phyloP scores from a whole-genome alignment of 1,140 invertebrate genomes.

The Drosophila paulistorum region DNA sequence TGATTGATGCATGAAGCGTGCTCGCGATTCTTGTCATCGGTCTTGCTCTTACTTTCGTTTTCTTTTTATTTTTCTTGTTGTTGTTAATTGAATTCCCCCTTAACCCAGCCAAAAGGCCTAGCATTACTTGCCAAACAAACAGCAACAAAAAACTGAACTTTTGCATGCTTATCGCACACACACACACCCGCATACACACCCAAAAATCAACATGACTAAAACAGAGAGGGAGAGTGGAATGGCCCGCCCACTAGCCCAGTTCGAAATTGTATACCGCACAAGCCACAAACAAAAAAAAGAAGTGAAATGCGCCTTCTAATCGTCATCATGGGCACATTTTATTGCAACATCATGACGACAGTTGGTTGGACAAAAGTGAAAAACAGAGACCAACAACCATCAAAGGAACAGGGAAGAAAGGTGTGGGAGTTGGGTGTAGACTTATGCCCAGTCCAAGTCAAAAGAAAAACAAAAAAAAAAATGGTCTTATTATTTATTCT shows the following conservation, averaged over 20 bases:
- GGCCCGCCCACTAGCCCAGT: constrained; percentile 26
- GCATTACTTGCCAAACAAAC: constrained; percentile 4
- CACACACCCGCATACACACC: neutral
- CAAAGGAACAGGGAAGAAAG: neutral
- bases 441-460: no score
- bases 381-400: constrained; percentile 1
- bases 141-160: constrained; percentile 43
- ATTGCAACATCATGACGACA: constrained; percentile 70
- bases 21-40: constrained; percentile 38
- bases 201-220: neutral
- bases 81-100: constrained; percentile 71
- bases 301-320: constrained; percentile 61
- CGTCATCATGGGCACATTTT: constrained; percentile 68
- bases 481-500: no score
- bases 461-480: neutral
- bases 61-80: constrained; percentile 54
- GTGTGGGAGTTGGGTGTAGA: neutral
- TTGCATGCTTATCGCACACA: constrained; percentile 67
- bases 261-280: constrained; percentile 62
- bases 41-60: neutral
- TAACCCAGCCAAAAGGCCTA: constrained; percentile 30
- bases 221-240: no score
- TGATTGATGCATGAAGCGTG: constrained; percentile 75
- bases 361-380: no score
- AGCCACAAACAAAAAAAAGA: constrained; percentile 27